Conservation (phyloP, 2,797 vertebrate genomes). For the Prionace glauca region DNA sequence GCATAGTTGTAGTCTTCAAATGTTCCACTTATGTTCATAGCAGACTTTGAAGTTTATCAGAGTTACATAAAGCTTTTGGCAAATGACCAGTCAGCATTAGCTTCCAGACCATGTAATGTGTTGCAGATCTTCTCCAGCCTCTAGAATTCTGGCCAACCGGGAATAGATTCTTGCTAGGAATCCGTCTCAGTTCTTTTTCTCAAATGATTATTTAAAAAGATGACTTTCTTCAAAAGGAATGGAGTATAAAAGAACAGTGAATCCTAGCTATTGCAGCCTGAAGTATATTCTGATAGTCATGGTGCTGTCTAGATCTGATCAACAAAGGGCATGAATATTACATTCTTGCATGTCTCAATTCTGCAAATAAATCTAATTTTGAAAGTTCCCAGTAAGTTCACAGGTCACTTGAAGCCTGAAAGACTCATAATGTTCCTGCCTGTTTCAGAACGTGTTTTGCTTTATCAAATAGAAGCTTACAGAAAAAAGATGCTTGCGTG, state of each 20-base stretch:
- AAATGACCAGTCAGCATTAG: constrained; percentile 57
- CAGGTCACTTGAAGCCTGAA: not conserved
- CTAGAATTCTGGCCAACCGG: constrained; percentile 59
- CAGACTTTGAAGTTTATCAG: constrained; percentile 78
- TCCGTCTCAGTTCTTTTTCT: constrained; percentile 10
- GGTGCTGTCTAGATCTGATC: not conserved
- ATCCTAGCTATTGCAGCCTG: not conserved
- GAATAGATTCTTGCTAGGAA: constrained; percentile 30
- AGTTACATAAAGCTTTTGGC: constrained; percentile 60
- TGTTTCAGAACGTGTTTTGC: not conserved
- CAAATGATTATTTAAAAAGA: constrained; percentile 20
- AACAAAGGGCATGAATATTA: not conserved
- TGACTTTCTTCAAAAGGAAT: constrained; percentile 1
- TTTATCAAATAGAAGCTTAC: not conserved
- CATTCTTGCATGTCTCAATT: not conserved
- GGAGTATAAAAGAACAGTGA: not conserved
- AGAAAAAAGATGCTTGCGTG: not conserved
- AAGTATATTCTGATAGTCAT: not conserved
- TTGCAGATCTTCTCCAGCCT: constrained; percentile 61
- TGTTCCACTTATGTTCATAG: constrained; percentile 55
- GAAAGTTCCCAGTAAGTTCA: not conserved
- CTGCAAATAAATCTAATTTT: not conserved
- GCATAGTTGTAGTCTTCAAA: constrained; percentile 59
- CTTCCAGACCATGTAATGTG: constrained; percentile 73
- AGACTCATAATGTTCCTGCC: not conserved